Evolutionary conservation across 2,797 vertebrate species (phyloP).

Genomic region (Phoebastria nigripes): DNA sequence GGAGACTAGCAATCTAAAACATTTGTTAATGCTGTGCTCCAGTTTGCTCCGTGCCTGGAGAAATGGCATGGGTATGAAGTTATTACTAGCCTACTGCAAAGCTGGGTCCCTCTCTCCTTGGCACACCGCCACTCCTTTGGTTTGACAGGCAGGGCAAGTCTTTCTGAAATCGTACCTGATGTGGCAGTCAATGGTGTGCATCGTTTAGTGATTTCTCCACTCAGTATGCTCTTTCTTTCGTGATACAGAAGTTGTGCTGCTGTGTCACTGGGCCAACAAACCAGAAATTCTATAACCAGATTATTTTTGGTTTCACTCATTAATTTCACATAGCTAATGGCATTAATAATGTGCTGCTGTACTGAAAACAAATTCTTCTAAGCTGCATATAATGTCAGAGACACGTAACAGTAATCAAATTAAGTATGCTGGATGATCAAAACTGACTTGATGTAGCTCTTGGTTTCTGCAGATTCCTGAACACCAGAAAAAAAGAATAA

Average conservation of each 20-base stretch:
- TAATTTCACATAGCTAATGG: background rate
- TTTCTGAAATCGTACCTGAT: background rate
- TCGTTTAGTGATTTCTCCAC: background rate
- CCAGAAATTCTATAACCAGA: background rate
- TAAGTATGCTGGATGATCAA: background rate
- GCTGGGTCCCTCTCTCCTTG: background rate
- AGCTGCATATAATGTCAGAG: background rate
- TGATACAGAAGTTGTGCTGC: background rate
- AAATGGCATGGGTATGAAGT: background rate
- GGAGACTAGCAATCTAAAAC: background rate
- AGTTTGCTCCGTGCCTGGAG: background rate
- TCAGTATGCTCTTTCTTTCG: background rate
- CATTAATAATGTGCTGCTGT: background rate
- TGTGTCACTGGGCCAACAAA: background rate
- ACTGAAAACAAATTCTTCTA: background rate
- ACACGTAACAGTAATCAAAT: background rate
- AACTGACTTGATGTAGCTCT: background rate
- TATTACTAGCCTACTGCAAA: background rate
- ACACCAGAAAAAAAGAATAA: background rate
- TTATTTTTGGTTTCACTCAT: background rate
- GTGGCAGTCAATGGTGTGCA: background rate
- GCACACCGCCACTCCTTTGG: fast-evolving
- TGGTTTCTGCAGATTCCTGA: background rate
- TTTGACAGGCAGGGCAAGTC: background rate
- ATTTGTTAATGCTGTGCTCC: background rate